A percentile compares a stretch with the other conserved stretches of the same genome.
phyloP scores from a whole-genome alignment of 2,113 vertebrate genomes.

The Boulengeromyrus knoepffleri region DNA sequence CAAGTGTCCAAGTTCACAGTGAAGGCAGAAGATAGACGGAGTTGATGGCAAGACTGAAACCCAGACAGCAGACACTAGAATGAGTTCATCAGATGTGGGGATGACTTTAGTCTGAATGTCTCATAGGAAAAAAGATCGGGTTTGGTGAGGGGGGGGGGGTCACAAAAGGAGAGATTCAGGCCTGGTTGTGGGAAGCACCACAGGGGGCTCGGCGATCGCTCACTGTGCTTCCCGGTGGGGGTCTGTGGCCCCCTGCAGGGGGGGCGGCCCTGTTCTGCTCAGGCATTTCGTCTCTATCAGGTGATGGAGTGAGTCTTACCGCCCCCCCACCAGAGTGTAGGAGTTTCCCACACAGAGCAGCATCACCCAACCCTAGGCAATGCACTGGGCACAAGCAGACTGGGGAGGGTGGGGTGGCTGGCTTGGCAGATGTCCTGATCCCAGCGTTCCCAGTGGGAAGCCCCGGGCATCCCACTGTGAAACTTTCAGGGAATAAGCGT shows the following conservation, averaged over 20 bases:
- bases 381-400: not conserved
- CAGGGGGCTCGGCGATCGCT: not conserved
- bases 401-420: too few relatives aligned
- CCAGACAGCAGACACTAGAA: not conserved
- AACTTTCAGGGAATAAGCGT: not conserved
- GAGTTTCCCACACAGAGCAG: slow-evolving; percentile 13
- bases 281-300: not conserved
- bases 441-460: slow-evolving; percentile 13
- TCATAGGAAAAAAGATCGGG: not conserved
- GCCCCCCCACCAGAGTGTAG: not conserved
- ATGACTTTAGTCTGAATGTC: not conserved
- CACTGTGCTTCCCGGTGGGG: slow-evolving; percentile 3
- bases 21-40: not conserved
- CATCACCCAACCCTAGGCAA: not conserved
- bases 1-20: slow-evolving; percentile 2
- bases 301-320: not conserved
- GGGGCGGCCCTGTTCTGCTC: not conserved
- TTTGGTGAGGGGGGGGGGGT: not conserved
- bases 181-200: not conserved
- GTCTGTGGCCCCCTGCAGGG: not conserved
- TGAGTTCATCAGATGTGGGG: not conserved
- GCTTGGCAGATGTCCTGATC: slow-evolving; percentile 17
- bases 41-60: not conserved
- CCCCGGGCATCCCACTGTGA: not conserved
- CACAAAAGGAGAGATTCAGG: not conserved